Conservation (phyloP, 2,888 invertebrate genomes). For the Himalopsyche tibetana region DNA sequence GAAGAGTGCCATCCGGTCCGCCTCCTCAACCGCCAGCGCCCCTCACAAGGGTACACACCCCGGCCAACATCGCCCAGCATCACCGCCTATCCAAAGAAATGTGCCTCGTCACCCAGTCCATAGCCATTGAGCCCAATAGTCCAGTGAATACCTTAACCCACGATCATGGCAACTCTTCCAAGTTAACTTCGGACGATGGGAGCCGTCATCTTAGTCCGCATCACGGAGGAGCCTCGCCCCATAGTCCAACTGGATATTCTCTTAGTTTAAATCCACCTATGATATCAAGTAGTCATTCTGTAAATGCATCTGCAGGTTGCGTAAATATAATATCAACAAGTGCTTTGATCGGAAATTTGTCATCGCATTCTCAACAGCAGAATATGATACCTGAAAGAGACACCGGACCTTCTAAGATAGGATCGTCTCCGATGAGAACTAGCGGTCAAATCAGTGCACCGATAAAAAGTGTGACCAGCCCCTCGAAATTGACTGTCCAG, state of each 20-base stretch:
- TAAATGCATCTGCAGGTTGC: conserved; percentile 69
- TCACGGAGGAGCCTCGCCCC: conserved; percentile 46
- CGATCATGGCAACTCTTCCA: conserved; percentile 63
- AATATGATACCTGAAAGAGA: conserved; percentile 78
- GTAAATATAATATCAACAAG: conserved; percentile 68
- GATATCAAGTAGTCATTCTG: conserved; percentile 66
- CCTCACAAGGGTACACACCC: conserved; percentile 68
- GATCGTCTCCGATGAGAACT: conserved; percentile 68
- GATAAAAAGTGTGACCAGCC: conserved; percentile 74
- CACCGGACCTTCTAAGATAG: conserved; percentile 73
- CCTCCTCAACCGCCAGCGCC: conserved; percentile 60
- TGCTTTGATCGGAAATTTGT: conserved; percentile 63
- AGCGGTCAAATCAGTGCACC: conserved; percentile 55
- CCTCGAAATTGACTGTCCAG: conserved; percentile 78
- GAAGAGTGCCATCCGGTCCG: conserved; percentile 47
- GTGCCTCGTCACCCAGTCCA: conserved; percentile 64
- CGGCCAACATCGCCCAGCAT: conserved; percentile 68
- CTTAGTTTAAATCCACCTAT: conserved; percentile 58
- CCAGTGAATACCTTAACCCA: conserved; percentile 63
- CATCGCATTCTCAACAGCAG: conserved; percentile 67
- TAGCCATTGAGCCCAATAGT: conserved; percentile 67
- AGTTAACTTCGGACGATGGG: conserved; percentile 57
- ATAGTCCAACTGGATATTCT: conserved; percentile 55
- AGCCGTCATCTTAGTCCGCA: neutral
- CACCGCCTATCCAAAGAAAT: conserved; percentile 65